Conservation (phyloP, 2,888 invertebrate genomes). For the Atherix ibis region DNA sequence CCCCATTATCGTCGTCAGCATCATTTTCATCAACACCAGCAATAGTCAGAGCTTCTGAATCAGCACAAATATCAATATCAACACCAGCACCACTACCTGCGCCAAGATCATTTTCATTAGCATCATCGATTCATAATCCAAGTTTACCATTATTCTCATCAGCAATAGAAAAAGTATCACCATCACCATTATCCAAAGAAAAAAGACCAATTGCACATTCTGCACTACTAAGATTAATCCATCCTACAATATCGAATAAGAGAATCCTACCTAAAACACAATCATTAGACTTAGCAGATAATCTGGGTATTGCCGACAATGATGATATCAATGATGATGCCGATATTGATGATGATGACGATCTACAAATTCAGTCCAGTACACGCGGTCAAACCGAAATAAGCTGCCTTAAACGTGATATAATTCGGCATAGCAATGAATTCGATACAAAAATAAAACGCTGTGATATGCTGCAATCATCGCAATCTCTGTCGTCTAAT, state of each 20-base stretch:
- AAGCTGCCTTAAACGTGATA: no score
- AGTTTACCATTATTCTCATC: slow-evolving; percentile 7
- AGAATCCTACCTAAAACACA: slow-evolving; percentile 16
- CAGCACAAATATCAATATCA: no score
- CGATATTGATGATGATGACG: slow-evolving; percentile 5
- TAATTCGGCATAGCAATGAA: not conserved
- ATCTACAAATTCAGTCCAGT: no score
- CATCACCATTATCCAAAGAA: slow-evolving; percentile 6
- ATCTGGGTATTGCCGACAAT: slow-evolving; percentile 7
- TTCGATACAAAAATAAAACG: not conserved
- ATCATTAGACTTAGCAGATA: slow-evolving; percentile 17
- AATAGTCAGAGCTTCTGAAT: no score
- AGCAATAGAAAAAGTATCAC: slow-evolving; percentile 5
- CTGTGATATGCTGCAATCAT: not conserved
- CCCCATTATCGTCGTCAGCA: no score
- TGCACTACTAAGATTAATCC: not conserved
- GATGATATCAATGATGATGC: slow-evolving; percentile 6
- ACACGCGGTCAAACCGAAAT: no score
- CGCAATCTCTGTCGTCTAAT: no score
- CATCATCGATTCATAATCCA: no score
- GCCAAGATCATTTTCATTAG: no score
- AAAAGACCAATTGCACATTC: no score
- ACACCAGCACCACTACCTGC: no score
- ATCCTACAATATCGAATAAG: slow-evolving; percentile 1
- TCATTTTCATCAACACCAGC: no score